These are phyloP conservation scores for Dolichopus griseipennis DNA, from an alignment of 2,888 invertebrate genomes.

Conservation along the genomic window DNA sequence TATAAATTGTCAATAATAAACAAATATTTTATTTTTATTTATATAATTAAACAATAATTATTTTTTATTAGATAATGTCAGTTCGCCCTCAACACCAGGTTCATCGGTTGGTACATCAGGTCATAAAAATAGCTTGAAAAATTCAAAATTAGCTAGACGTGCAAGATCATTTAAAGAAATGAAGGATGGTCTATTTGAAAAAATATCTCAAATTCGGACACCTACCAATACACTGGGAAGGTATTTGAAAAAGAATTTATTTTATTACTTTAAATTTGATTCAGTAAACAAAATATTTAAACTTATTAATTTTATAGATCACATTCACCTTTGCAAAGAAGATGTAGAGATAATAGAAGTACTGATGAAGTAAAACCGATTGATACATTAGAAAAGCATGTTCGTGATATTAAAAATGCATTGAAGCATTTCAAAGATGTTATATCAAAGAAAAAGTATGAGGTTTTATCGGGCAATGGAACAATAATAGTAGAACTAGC, in stretches of 20 bases:
- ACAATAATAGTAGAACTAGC: conserved; percentile 81
- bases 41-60: conserved; percentile 8
- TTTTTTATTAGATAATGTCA: conserved; percentile 34
- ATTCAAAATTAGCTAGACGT: conserved; percentile 76
- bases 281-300: no score
- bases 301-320: conserved; percentile 43
- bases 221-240: conserved; percentile 50
- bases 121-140: conserved; percentile 67
- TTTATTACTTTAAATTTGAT: no score
- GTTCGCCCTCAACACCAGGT: conserved; percentile 40
- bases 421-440: conserved; percentile 88
- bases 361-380: conserved; percentile 53
- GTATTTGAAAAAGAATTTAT: conserved; percentile 20
- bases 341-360: conserved; percentile 47
- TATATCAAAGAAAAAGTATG: conserved; percentile 80
- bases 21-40: conserved; percentile 19
- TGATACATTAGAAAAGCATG: conserved; percentile 65
- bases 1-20: conserved; percentile 12
- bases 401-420: conserved; percentile 64
- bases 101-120: conserved; percentile 43
- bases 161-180: conserved; percentile 75
- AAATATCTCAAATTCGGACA: conserved; percentile 82
- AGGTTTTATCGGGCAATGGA: conserved; percentile 89
- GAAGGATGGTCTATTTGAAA: conserved; percentile 75
- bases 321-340: conserved; percentile 56